Percentiles rank a stretch among this genome's conserved stretches.
phyloP scores from a whole-genome alignment of 2,888 invertebrate genomes.

The Parapristionchus giblindavisi region DNA sequence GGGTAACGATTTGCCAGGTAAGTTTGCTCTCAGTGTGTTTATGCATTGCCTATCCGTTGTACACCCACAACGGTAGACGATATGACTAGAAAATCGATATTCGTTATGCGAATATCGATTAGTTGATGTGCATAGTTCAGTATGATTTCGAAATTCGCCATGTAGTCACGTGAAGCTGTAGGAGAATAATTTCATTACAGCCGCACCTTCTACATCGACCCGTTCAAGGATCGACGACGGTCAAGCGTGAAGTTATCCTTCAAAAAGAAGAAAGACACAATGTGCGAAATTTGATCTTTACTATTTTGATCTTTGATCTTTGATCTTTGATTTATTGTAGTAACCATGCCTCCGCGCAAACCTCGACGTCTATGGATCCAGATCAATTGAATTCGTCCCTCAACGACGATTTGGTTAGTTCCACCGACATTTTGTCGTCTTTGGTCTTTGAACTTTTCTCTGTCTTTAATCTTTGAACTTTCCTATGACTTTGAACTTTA shows the following conservation, averaged over 20 bases:
- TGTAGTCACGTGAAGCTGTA: no score
- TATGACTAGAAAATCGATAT: background rate
- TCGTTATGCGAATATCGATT: no score
- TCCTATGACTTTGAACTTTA: no score
- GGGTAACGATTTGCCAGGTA: no score
- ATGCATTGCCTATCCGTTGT: no score
- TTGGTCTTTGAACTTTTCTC: no score
- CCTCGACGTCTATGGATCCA: conserved; percentile 21
- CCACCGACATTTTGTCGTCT: background rate
- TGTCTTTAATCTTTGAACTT: no score
- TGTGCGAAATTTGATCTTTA: conserved; percentile 1
- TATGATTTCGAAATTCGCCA: no score
- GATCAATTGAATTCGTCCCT: background rate
- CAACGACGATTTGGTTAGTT: conserved; percentile 9
- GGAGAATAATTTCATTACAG: background rate
- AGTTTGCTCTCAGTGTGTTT: no score
- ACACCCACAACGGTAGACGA: conserved; percentile 5
- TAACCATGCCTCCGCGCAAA: conserved; percentile 32
- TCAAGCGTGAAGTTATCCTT: conserved; percentile 6
- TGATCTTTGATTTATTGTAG: background rate
- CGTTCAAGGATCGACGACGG: background rate
- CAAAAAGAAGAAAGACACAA: conserved; percentile 10
- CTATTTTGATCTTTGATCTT: background rate
- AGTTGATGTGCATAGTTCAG: no score
- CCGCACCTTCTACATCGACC: conserved; percentile 27